A percentile compares a stretch with the other conserved stretches of the same genome.
Evolutionary conservation across 2,113 vertebrate genomes (phyloP).

Genomic region (Tragelaphus imberbis): DNA sequence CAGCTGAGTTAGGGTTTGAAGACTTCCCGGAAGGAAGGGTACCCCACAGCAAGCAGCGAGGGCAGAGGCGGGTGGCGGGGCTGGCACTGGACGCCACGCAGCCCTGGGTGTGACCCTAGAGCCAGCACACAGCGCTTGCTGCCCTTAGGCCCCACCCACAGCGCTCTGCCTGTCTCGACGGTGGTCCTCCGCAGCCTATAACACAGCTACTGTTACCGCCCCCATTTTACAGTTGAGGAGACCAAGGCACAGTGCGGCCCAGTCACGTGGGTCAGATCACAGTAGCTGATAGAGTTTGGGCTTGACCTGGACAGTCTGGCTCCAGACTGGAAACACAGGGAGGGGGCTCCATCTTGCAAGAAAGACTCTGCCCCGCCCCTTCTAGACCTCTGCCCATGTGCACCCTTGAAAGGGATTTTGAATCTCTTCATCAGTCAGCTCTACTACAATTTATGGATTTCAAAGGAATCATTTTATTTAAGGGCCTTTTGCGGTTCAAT

Average conservation of each 20-base stretch:
- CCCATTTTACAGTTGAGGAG: neutral
- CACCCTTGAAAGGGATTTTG: slow-evolving; percentile 40
- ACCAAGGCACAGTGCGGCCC: neutral
- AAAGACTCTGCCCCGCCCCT: neutral
- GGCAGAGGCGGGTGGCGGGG: rapidly evolving
- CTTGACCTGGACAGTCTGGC: neutral
- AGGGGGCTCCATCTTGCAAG: too few relatives aligned
- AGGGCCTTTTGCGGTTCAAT: slow-evolving; percentile 49
- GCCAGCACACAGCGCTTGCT: rapidly evolving
- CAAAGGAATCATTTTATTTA: slow-evolving; percentile 49
- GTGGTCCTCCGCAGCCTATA: neutral
- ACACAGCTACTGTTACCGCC: neutral
- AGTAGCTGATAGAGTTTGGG: neutral
- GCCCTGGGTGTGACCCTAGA: neutral
- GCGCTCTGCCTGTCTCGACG: neutral
- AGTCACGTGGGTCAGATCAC: neutral
- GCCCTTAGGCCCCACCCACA: rapidly evolving
- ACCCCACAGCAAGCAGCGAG: neutral
- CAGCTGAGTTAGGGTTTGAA: neutral
- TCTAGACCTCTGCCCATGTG: neutral
- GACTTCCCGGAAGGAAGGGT: neutral
- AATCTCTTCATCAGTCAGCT: slow-evolving; percentile 46
- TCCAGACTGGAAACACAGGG: neutral
- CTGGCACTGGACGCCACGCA: neutral
- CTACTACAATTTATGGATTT: slow-evolving; percentile 43